phyloP scores from a whole-genome alignment of 2,888 invertebrate species.

The Imbricaverruca yamaguchii region DNA sequence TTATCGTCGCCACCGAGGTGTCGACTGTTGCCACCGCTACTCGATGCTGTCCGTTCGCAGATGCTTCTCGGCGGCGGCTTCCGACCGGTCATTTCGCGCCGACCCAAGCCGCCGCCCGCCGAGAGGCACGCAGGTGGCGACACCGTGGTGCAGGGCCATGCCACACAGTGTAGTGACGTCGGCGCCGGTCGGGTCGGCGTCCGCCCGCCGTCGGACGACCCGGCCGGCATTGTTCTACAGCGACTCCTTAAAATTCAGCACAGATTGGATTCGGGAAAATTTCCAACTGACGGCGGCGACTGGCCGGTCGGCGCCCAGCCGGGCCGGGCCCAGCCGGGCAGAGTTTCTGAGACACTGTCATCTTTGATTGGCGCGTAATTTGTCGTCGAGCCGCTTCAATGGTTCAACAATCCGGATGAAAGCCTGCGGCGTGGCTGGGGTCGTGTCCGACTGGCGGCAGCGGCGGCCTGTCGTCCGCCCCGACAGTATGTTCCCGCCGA shows the following conservation, averaged over 20 bases:
- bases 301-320: not conserved
- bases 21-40: too few species aligned
- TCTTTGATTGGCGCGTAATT: slow-evolving; percentile 1
- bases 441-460: not conserved
- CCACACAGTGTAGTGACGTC: too few species aligned
- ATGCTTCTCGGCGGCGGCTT: too few species aligned
- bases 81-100: too few species aligned
- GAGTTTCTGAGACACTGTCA: not conserved
- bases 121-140: too few species aligned
- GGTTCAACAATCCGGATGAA: slow-evolving; percentile 3
- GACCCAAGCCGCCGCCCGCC: too few species aligned
- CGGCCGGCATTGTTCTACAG: too few species aligned
- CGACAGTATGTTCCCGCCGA: not conserved
- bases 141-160: too few species aligned
- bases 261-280: not conserved
- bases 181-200: not conserved
- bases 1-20: too few species aligned
- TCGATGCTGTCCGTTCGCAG: too few species aligned
- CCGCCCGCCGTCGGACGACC: too few species aligned
- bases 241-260: not conserved
- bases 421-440: not conserved
- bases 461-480: not conserved
- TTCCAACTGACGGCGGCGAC: not conserved
- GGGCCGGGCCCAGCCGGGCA: not conserved
- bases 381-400: slow-evolving; percentile 3